phyloP scores from a whole-genome alignment of 2,797 vertebrate species.

The Melanotaenia pygmaea region DNA sequence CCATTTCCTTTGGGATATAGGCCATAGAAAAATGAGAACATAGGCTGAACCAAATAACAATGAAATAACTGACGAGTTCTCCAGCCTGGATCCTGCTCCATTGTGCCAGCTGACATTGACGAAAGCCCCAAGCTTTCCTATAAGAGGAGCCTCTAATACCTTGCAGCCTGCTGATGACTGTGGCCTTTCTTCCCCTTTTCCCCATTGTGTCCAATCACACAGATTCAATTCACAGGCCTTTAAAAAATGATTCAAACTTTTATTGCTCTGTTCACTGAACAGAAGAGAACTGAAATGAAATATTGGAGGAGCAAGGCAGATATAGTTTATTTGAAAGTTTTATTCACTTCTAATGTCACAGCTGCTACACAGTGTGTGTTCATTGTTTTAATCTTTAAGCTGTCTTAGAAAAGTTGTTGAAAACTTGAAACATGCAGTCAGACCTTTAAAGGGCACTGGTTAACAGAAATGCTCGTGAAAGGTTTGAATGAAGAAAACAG shows the following conservation, averaged over 20 bases:
- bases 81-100: conserved; percentile 44
- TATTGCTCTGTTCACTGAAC: conserved; percentile 72
- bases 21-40: conserved; percentile 45
- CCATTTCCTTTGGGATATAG: conserved; percentile 50
- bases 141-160: conserved; percentile 67
- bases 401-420: conserved; percentile 29
- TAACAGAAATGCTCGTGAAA: conserved; percentile 17
- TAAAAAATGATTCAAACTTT: conserved; percentile 78
- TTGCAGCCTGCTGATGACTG: conserved; percentile 81
- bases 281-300: conserved; percentile 71
- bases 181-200: conserved; percentile 73
- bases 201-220: conserved; percentile 77
- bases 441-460: conserved; percentile 33
- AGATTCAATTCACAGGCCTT: conserved; percentile 80
- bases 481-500: conserved; percentile 8
- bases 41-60: conserved; percentile 57
- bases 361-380: conserved; percentile 34
- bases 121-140: conserved; percentile 60
- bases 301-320: conserved; percentile 66
- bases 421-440: conserved; percentile 26
- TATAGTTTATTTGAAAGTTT: conserved; percentile 76
- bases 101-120: conserved; percentile 79
- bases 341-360: conserved; percentile 64
- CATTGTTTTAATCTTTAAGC: conserved; percentile 42
- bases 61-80: conserved; percentile 52